Conservation (phyloP, 1,140 invertebrate genomes). For the Papilio polytes region DNA sequence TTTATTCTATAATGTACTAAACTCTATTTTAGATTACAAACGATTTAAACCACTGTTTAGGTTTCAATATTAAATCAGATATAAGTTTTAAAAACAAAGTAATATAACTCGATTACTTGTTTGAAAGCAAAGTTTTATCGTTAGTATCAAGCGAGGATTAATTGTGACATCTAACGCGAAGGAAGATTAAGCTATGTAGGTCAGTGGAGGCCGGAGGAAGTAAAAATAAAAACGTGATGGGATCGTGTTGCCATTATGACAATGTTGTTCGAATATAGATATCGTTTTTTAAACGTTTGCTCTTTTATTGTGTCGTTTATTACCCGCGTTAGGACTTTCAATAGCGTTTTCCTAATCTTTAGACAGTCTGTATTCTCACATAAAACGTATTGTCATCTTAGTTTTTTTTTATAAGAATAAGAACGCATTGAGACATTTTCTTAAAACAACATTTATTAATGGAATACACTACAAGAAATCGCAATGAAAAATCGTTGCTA, state of each 20-base stretch:
- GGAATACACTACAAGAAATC: neutral
- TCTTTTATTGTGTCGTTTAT: neutral
- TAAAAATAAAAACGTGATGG: constrained; percentile 6
- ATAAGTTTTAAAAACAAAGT: neutral
- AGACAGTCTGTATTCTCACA: neutral
- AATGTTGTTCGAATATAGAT: constrained; percentile 1
- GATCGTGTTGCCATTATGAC: neutral
- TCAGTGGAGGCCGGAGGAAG: constrained; percentile 5
- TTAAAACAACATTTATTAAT: neutral
- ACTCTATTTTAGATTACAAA: no score
- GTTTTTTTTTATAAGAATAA: neutral
- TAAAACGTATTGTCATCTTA: no score
- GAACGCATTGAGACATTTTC: neutral
- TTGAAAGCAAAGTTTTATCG: constrained; percentile 16
- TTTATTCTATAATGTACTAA: neutral
- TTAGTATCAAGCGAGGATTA: constrained; percentile 10
- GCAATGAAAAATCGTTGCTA: neutral
- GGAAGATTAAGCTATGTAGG: constrained; percentile 23
- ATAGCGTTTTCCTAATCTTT: neutral
- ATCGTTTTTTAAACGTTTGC: neutral
- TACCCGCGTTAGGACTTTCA: no score
- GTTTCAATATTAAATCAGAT: neutral
- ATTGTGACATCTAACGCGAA: constrained; percentile 14
- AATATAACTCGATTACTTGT: constrained; percentile 1
- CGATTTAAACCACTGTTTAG: neutral